Evolutionary conservation across 2,888 invertebrate genomes (phyloP).

Genomic region (Melinopterus prodromus): DNA sequence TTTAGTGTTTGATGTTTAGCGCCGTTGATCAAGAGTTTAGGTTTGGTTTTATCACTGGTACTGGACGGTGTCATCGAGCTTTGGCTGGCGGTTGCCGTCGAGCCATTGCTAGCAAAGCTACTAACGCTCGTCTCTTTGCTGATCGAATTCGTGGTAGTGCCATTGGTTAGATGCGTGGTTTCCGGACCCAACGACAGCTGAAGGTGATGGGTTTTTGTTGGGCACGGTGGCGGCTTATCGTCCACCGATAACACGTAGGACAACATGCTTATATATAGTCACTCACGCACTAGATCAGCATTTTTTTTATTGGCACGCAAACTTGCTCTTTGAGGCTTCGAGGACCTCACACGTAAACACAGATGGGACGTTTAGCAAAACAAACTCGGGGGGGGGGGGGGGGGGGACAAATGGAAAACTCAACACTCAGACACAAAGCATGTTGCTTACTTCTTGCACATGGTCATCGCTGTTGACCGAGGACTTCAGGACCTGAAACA

Average conservation of each 20-base stretch:
- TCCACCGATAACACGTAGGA: slow-evolving; percentile 83
- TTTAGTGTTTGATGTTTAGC: slow-evolving; percentile 77
- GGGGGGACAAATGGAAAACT: slow-evolving; percentile 26
- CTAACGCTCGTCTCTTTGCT: slow-evolving; percentile 76
- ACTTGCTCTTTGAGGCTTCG: not conserved
- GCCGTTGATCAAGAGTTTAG: slow-evolving; percentile 73
- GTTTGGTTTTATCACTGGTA: slow-evolving; percentile 70
- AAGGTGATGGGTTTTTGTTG: slow-evolving; percentile 63
- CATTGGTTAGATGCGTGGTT: slow-evolving; percentile 49
- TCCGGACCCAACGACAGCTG: slow-evolving; percentile 56
- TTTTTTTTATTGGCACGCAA: slow-evolving; percentile 11
- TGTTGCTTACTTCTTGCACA: slow-evolving; percentile 37
- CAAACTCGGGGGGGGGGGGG: not conserved
- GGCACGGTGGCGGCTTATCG: slow-evolving; percentile 75
- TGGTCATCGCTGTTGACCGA: slow-evolving; percentile 32
- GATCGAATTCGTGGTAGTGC: slow-evolving; percentile 50
- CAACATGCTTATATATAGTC: slow-evolving; percentile 65
- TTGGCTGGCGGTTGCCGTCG: slow-evolving; percentile 63
- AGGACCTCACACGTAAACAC: slow-evolving; percentile 15
- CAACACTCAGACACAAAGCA: slow-evolving; percentile 31
- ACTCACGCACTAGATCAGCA: slow-evolving; percentile 20
- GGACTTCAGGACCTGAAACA: slow-evolving; percentile 31
- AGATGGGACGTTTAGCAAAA: slow-evolving; percentile 8
- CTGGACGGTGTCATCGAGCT: slow-evolving; percentile 69
- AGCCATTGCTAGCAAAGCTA: slow-evolving; percentile 74